phyloP scores from a whole-genome alignment of 1,140 invertebrate species.

The Phthorimaea operculella region DNA sequence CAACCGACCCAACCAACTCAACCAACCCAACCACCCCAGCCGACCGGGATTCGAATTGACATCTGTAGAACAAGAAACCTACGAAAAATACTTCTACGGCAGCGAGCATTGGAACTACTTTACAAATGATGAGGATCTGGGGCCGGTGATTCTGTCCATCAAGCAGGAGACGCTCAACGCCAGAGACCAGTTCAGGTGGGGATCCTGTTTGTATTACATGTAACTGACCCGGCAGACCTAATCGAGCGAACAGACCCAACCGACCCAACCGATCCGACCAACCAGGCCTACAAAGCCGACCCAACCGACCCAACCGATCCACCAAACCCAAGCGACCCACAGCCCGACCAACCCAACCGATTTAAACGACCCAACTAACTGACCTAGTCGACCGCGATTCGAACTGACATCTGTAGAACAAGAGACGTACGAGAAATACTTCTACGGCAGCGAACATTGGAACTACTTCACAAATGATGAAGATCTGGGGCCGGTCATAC shows the following conservation, averaged over 20 bases:
- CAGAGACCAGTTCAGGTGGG: slow-evolving; percentile 89
- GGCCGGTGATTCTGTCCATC: slow-evolving; percentile 95
- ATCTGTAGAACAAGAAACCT: slow-evolving; percentile 94
- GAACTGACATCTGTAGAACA: slow-evolving; percentile 94
- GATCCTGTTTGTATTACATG: too few species aligned
- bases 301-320: too few species aligned
- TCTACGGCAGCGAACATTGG: slow-evolving; percentile 96
- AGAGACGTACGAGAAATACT: slow-evolving; percentile 95
- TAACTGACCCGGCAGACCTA: too few species aligned
- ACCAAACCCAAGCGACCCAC: too few species aligned
- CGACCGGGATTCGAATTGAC: slow-evolving; percentile 92
- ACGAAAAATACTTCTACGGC: slow-evolving; percentile 94
- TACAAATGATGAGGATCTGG: slow-evolving; percentile 94
- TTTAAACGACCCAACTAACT: too few species aligned
- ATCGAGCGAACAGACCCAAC: too few species aligned
- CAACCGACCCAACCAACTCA: too few species aligned
- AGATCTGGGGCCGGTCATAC: slow-evolving; percentile 93
- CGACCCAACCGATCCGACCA: too few species aligned
- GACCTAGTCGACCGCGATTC: too few species aligned
- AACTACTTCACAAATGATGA: slow-evolving; percentile 98
- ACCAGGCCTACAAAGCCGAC: too few species aligned
- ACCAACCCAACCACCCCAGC: too few species aligned
- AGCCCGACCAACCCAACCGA: too few species aligned
- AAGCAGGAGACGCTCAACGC: slow-evolving; percentile 94
- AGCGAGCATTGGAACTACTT: slow-evolving; percentile 99